Conservation (phyloP, 2,797 vertebrate genomes). For the Chromobotia macracanthus region DNA sequence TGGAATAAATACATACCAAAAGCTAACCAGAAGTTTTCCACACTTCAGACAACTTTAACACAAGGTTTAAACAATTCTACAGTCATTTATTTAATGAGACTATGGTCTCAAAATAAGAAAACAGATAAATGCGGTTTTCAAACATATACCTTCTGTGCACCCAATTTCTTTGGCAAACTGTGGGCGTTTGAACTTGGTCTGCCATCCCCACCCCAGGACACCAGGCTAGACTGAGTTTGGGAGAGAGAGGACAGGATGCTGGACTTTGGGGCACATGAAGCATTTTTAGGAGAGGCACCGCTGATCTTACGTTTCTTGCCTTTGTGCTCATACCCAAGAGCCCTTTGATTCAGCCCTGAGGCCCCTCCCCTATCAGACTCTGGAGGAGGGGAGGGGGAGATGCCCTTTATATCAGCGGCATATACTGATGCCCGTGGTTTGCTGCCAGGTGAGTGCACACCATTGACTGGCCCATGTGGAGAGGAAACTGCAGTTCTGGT, state of each 20-base stretch:
- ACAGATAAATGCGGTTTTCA: background rate
- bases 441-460: conserved; percentile 62
- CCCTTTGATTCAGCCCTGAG: conserved; percentile 63
- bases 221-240: conserved; percentile 66
- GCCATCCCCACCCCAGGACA: conserved; percentile 78
- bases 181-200: conserved; percentile 58
- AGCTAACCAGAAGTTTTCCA: background rate
- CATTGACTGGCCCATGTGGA: conserved; percentile 70
- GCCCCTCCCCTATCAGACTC: conserved; percentile 55
- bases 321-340: conserved; percentile 69
- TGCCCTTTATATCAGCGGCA: conserved; percentile 29
- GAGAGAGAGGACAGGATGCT: conserved; percentile 67
- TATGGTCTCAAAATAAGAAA: background rate
- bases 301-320: conserved; percentile 81
- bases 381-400: conserved; percentile 46
- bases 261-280: conserved; percentile 69
- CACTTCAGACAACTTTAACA: background rate
- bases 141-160: conserved; percentile 75
- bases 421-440: conserved; percentile 70
- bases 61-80: background rate
- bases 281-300: conserved; percentile 54
- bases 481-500: conserved; percentile 61
- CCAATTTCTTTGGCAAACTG: conserved; percentile 78
- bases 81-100: too few species aligned
- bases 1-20: background rate